These are phyloP conservation scores for Cryptocephalus moraei DNA, from an alignment of 2,888 invertebrate species.

Conservation along the genomic window DNA sequence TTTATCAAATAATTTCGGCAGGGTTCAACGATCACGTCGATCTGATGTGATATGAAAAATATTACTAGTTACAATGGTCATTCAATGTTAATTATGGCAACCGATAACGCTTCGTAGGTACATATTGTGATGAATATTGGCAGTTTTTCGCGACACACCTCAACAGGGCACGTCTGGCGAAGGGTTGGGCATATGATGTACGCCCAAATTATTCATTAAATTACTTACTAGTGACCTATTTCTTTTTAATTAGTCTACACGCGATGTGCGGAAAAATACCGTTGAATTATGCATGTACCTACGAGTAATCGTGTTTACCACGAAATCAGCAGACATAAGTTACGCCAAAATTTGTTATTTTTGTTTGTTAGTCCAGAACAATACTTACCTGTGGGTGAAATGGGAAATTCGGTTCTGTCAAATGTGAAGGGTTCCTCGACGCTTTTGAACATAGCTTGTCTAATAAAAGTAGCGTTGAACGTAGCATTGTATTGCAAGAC, in stretches of 20 bases:
- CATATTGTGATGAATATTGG: no score
- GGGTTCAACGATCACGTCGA: no score
- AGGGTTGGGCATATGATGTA: conserved; percentile 7
- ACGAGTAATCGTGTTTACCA: no score
- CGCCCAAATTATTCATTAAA: conserved; percentile 13
- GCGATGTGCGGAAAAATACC: neutral
- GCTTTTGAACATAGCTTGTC: conserved; percentile 44
- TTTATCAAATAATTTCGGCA: no score
- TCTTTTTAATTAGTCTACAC: conserved; percentile 2
- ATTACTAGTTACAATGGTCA: no score
- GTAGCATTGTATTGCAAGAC: conserved; percentile 41
- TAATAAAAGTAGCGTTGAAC: conserved; percentile 52
- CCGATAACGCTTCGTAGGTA: no score
- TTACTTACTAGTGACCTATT: conserved; percentile 12
- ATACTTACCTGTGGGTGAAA: conserved; percentile 27
- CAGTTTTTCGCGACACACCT: conserved; percentile 7
- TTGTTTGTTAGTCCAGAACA: no score
- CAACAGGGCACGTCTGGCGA: conserved; percentile 4
- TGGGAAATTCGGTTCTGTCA: conserved; percentile 39
- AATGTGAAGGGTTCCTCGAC: conserved; percentile 61
- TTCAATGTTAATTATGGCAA: no score
- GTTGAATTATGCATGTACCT: neutral
- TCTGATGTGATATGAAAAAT: no score
- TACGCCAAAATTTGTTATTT: no score
- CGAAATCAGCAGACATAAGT: no score